A percentile compares a stretch with the other conserved stretches of the same genome.
These are phyloP conservation scores for Anoncus sp. DNA, from an alignment of 2,888 invertebrate genomes.

Conservation along the genomic window DNA sequence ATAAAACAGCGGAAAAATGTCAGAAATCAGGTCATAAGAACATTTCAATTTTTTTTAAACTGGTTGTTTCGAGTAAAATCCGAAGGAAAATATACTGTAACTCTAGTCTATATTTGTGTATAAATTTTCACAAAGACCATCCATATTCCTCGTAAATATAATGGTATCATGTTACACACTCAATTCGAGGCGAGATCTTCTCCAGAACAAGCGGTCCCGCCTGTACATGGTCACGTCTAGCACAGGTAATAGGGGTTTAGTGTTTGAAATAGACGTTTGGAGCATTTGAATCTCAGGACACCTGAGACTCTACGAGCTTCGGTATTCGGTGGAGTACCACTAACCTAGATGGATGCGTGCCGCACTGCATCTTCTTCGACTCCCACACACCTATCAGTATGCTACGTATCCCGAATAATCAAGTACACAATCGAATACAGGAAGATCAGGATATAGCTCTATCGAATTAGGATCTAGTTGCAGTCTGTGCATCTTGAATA, in stretches of 20 bases:
- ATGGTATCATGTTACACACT: not conserved
- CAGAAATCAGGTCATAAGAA: too few relatives aligned
- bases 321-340: slow-evolving; percentile 33
- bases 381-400: not conserved
- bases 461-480: not conserved
- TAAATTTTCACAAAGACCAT: not conserved
- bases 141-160: not conserved
- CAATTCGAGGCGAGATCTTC: not conserved
- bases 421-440: not conserved
- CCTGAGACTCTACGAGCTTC: slow-evolving; percentile 8
- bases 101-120: not conserved
- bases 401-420: not conserved
- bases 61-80: too few relatives aligned
- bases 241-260: not conserved
- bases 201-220: not conserved
- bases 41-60: too few relatives aligned
- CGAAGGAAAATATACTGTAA: too few relatives aligned
- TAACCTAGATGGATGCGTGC: not conserved
- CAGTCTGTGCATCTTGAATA: not conserved
- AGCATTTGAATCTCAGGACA: slow-evolving; percentile 2
- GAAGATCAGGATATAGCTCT: not conserved
- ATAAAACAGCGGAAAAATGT: too few relatives aligned
- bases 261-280: slow-evolving; percentile 29
- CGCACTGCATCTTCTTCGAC: not conserved
- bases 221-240: not conserved